Evolutionary conservation across 1,140 invertebrate species (phyloP), one percentile per base, ranked within the genome.

Genomic region (Venustaconcha ellipsiformis): DNA sequence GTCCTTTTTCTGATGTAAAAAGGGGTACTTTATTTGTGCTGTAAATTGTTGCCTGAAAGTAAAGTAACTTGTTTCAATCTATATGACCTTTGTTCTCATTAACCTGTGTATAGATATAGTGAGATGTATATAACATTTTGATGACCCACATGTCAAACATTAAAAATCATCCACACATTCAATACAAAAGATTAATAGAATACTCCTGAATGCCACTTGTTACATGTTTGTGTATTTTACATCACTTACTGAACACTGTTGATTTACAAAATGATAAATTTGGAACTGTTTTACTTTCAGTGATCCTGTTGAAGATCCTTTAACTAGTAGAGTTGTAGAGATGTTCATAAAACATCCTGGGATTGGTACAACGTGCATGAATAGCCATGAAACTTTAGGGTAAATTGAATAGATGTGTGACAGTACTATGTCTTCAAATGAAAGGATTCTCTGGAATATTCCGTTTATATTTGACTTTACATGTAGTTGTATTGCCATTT

Each of bases 331-430:
- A 14, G 78, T 86, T 55, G 57, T 67, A 18, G 18, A 80, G 14
- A 78, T 72, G 18, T 70, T 88, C 14, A 82, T 62, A 13, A 6
- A 57, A 13, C 14, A 59, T 6, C 80, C 83, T 55, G 86, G 86
- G n/a, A 68, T 83, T 60, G 83, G 86, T 17, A 86, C 86, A 15
- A 78, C 80, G 17, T 88, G 86, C 72, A 87, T 86, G 82, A 20
- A 68, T 55, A 55, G 67, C 59, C 14, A 59, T 71, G 64, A 58
- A 13, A 67, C 70, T n/a, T 64, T 74, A 60, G 72, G 72, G 79
- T 80, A 58, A 63, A 78, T 71, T 62, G 20, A 37, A 48, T 48
- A 8, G 37, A 48, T 48, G 37, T 37, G 8, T 48, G 0, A 48
- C 37, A 48, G 6, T 11, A 48, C 37, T 48, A 48, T 8, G 37